These are phyloP conservation scores for Lasiurus borealis DNA, from an alignment of 2,113 vertebrate genomes.

Conservation along the genomic window DNA sequence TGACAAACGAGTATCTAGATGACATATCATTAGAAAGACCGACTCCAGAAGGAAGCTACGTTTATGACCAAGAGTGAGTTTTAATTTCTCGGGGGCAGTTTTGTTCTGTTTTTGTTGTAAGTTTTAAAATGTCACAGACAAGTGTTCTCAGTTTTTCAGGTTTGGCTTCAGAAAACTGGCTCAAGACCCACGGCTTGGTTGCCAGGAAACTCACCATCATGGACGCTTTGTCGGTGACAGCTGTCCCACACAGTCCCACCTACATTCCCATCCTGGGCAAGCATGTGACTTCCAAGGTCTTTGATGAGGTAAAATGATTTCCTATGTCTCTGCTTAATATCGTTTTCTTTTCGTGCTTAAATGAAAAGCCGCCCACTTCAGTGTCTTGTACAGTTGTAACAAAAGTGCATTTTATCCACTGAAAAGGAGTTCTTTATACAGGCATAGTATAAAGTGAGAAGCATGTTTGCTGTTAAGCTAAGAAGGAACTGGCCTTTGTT, in stretches of 20 bases:
- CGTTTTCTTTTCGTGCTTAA: conserved; percentile 44
- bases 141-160: conserved; percentile 82
- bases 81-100: neutral
- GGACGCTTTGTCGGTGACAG: conserved; percentile 85
- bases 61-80: conserved; percentile 79
- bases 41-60: neutral
- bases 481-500: neutral
- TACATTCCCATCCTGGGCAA: conserved; percentile 88
- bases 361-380: neutral
- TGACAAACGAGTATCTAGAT: neutral
- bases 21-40: neutral
- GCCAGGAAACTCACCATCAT: conserved; percentile 89
- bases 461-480: neutral
- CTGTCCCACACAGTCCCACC: conserved; percentile 83
- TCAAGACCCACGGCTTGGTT: conserved; percentile 87
- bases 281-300: conserved; percentile 88
- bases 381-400: neutral
- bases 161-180: conserved; percentile 86
- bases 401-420: neutral
- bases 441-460: neutral
- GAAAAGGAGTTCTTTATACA: conserved; percentile 13
- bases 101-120: neutral
- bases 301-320: conserved; percentile 87
- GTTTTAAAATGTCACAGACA: conserved; percentile 45
- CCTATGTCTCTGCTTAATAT: neutral